Base-by-base conservation (phyloP, 2,888 invertebrate species). In the Hymenopus coronatus region DNA sequence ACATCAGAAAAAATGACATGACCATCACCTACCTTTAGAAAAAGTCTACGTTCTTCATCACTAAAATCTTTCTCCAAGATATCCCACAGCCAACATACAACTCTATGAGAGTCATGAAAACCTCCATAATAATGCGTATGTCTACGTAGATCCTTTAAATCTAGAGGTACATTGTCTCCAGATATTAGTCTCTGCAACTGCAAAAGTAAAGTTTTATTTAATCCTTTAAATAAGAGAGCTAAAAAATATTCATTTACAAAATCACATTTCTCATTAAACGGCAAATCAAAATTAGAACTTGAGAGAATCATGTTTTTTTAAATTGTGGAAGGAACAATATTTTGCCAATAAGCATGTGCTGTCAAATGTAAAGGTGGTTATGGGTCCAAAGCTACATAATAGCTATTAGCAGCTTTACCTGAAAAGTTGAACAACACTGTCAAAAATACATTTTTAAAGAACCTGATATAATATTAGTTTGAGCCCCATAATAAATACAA, bases 121-220 rank as follows among this genome's bases (percentile, higher is more conserved):
- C 99, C 99, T 89, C 99, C 99, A 94, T 99, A 99, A 94, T 99
- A 99, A 93, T 99, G 99, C 15, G 99, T 99, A 94, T 99, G 97
- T 88, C 96, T 96, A 3, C 98, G 95, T 90, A 98, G 93, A 93
- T 98, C 98, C 91, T 96, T 95, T 91, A 99, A 94, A 94, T 99
- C 99, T 83, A 99, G 94, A 0, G 98, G 98, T 81, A 97, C 97
- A 92, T 98, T 98, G 93, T 99, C 99, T 12, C 99, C 99, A 90
- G 99, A 98, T 91, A 99, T 98, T 30, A 99, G 94, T 89, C 98
- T 96, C 94, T 99, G 99, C 54, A 99, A 94, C 97, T 97, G 91
- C 82, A 93, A 92, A 25, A 12, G 2, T 40, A 40, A 40, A 12
- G 12, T 40, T 40, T 40, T 40, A 33, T 33, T 33, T 8, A 40